Conservation (phyloP, 2,797 vertebrate species). For the Discoglossus pictus region DNA sequence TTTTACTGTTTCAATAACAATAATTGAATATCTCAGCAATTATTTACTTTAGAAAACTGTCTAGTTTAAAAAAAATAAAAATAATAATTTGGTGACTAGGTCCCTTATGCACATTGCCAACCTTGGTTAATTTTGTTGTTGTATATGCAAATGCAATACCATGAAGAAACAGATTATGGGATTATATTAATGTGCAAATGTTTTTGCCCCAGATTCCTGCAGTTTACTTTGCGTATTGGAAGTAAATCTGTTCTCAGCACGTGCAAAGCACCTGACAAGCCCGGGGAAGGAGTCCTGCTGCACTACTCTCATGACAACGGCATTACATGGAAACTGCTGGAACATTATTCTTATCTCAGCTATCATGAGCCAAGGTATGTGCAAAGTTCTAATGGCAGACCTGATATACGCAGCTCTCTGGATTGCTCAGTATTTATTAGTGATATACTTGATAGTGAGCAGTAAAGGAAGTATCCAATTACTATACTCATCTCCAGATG, state of each 20-base stretch:
- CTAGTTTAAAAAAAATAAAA: no score
- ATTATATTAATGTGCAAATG: not conserved
- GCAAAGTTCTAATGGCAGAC: not conserved
- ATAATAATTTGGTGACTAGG: no score
- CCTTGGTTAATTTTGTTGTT: no score
- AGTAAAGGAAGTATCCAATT: conserved; percentile 16
- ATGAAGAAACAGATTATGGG: conserved; percentile 6
- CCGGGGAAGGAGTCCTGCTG: conserved; percentile 92
- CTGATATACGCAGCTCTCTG: not conserved
- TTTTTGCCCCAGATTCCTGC: conserved; percentile 80
- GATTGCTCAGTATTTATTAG: not conserved
- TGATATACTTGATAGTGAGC: not conserved
- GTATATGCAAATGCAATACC: no score
- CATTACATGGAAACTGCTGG: conserved; percentile 96
- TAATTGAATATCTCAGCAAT: no score
- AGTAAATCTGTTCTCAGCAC: conserved; percentile 93
- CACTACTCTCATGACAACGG: conserved; percentile 96
- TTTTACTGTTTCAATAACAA: no score
- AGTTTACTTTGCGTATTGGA: conserved; percentile 92
- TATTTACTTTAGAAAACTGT: no score
- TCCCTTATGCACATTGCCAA: no score
- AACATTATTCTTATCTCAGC: conserved; percentile 91
- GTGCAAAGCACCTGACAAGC: conserved; percentile 92
- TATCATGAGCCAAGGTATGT: conserved; percentile 95
- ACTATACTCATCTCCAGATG: not conserved